Evolutionary conservation across 2,797 vertebrate species (phyloP).

Genomic region (Sebastes cheni): DNA sequence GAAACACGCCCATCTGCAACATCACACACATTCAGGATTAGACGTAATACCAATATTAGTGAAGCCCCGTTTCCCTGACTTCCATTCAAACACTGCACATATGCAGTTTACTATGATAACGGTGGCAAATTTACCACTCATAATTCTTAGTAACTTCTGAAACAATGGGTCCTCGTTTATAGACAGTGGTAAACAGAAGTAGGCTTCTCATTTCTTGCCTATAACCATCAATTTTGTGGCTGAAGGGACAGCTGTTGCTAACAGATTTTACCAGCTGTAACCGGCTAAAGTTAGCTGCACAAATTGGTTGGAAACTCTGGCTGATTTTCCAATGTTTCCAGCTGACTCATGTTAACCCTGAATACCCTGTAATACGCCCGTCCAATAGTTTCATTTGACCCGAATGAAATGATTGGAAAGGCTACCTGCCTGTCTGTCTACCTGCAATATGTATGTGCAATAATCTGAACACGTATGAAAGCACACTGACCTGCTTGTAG

Average conservation of each 20-base stretch:
- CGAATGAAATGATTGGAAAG: too few species aligned
- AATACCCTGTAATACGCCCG: too few species aligned
- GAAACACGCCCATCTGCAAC: slow-evolving; percentile 92
- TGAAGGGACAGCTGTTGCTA: background rate
- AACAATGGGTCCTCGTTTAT: background rate
- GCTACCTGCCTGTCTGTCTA: too few species aligned
- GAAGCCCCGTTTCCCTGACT: background rate
- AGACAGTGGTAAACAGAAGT: background rate
- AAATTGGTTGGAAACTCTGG: background rate
- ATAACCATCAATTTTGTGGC: background rate
- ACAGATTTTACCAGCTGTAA: background rate
- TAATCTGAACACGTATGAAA: background rate
- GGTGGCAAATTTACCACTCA: background rate
- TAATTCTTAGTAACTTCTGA: background rate
- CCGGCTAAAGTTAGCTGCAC: background rate
- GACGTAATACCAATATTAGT: background rate
- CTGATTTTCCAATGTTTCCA: background rate
- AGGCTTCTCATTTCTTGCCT: background rate
- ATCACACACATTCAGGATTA: slow-evolving; percentile 2
- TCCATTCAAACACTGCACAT: background rate
- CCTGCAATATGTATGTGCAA: background rate
- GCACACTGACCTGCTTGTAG: slow-evolving; percentile 87
- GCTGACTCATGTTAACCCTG: background rate
- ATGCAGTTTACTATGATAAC: too few species aligned
- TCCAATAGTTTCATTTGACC: too few species aligned